A percentile compares a stretch with the other conserved stretches of the same genome.
phyloP scores from a whole-genome alignment of 2,888 invertebrate species.

The Drosophila mulleri region DNA sequence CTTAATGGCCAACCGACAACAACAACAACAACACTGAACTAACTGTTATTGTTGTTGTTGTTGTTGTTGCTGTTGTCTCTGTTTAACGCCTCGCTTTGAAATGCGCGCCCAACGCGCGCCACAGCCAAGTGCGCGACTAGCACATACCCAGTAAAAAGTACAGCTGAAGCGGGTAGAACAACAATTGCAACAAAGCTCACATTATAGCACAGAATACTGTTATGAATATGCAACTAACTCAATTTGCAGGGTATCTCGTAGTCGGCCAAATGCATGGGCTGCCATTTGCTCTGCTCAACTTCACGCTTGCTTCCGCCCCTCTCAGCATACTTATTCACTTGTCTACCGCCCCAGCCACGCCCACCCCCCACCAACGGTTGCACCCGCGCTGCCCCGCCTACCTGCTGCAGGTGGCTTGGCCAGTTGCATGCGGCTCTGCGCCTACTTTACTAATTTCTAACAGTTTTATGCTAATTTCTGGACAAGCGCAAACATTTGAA shows the following conservation, averaged over 20 bases:
- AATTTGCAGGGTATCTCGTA: neutral
- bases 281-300: neutral
- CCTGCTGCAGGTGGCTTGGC: neutral
- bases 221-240: no score
- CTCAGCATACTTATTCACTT: neutral
- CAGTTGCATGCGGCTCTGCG: constrained; percentile 22
- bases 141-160: neutral
- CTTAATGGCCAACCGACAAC: constrained; percentile 60
- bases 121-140: neutral
- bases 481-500: constrained; percentile 54
- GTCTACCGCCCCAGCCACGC: no score
- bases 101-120: constrained; percentile 9
- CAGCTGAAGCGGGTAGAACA: neutral
- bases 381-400: neutral
- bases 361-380: neutral
- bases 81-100: constrained; percentile 45
- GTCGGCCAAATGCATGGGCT: neutral
- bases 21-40: constrained; percentile 9
- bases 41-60: no score
- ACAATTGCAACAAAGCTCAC: no score
- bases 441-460: constrained; percentile 60
- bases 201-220: no score
- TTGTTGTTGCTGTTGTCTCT: no score
- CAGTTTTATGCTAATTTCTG: constrained; percentile 76
- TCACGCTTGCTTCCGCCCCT: neutral